Percentiles rank a stretch among this genome's conserved stretches.
These are phyloP conservation scores for Gulo gulo DNA, from an alignment of 2,113 vertebrate species.

Conservation along the genomic window DNA sequence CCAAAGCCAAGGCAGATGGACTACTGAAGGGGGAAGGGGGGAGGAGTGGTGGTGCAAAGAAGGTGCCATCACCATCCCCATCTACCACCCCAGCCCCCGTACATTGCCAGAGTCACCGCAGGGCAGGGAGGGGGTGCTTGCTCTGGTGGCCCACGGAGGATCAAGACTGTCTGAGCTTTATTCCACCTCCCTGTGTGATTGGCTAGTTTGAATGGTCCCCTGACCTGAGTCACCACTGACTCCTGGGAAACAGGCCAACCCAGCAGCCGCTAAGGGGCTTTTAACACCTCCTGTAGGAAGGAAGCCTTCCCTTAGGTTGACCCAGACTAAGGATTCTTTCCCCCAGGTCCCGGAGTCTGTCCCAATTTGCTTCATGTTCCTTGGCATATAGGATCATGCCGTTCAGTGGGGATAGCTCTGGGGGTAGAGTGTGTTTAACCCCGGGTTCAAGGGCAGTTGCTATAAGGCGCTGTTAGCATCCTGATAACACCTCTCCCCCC, in stretches of 20 bases:
- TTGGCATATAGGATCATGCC: rapidly evolving
- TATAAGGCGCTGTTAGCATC: rapidly evolving
- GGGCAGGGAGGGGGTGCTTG: not conserved
- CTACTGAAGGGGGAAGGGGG: not conserved
- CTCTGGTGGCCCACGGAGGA: not conserved
- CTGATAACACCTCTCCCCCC: no score
- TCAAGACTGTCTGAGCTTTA: not conserved
- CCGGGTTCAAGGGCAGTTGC: not conserved
- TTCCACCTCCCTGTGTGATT: not conserved
- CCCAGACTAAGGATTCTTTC: not conserved
- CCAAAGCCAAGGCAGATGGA: not conserved
- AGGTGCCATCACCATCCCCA: not conserved
- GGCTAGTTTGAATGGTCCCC: not conserved
- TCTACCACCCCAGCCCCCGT: not conserved
- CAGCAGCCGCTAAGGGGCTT: not conserved
- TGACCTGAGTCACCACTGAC: not conserved
- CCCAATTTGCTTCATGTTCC: not conserved
- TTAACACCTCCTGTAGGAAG: not conserved
- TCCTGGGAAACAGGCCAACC: not conserved
- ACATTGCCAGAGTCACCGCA: not conserved
- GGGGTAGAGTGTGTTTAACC: no score
- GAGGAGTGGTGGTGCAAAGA: not conserved
- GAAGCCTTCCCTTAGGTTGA: not conserved
- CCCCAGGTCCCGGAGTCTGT: not conserved
- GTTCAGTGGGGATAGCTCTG: no score